Base-by-base conservation (phyloP, 2,797 vertebrate species). In the Crax fasciolata region DNA sequence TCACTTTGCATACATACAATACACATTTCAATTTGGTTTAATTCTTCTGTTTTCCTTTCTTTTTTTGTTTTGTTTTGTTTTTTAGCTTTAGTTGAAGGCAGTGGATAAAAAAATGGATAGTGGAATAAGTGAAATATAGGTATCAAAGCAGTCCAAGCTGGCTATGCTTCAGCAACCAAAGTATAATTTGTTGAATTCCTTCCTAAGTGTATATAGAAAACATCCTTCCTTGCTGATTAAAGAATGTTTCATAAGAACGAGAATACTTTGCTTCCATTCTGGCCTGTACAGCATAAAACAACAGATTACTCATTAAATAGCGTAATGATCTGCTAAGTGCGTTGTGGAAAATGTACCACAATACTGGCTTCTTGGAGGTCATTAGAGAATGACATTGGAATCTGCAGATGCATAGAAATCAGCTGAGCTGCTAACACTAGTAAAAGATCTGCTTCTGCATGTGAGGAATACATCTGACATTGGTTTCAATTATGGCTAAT, bases 91-190 rank as follows among this genome's bases (percentile, higher is more conserved):
- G 21, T 23, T 66, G 39, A 58, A 25, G 12, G 28, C 35, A 93
- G 19, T 9, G n/a, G 16, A 54, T 52, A 85, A 71, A 25, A 67
- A 59, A 65, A 55, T 2, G 6, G 32, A 46, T 35, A 58, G 58
- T 28, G 55, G 39, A 84, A 39, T 39, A 75, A 65, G 20, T 65
- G 41, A 89, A 87, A 74, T 28, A 51, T 1, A 71, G 76, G 35
- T 65, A 78, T 6, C 30, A 48, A 74, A 94, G 43, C 61, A 85
- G 57, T 28, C 41, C n/a, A 75, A 68, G 23, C 17, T 74, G 65
- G 44, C 41, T 54, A 11, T 55, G 32, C 44, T 89, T 89, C 59
- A 81, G 58, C 58, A 90, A 48, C 39, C 75, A 71, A 93, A 82
- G 6, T 71, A 41, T 41, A 70, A 68, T n/a, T 75, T 48, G 44